phyloP scores from a whole-genome alignment of 1,140 invertebrate species.

The Drosophila micromelanica region DNA sequence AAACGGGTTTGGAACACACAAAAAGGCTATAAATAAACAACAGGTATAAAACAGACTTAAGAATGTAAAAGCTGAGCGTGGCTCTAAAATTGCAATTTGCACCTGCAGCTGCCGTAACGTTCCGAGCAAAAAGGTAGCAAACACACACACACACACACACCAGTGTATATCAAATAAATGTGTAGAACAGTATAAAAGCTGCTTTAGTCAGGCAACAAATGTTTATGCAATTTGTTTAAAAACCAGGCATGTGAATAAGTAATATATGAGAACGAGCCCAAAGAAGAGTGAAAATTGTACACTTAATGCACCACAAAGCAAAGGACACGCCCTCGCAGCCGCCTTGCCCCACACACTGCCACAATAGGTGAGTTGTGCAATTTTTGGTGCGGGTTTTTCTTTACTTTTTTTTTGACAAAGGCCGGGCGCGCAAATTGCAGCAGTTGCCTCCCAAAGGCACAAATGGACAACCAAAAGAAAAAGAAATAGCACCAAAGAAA shows the following conservation, averaged over 20 bases:
- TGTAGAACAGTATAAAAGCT: slow-evolving; percentile 40
- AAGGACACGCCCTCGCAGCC: not conserved
- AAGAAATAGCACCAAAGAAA: not conserved
- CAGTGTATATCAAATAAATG: not conserved
- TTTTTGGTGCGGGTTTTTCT: slow-evolving; percentile 16
- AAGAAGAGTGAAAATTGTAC: slow-evolving; percentile 47
- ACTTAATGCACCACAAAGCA: slow-evolving; percentile 47
- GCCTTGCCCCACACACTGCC: not conserved
- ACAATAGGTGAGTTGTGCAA: slow-evolving; percentile 17
- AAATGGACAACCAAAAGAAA: slow-evolving; percentile 26
- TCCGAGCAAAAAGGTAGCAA: too few relatives aligned
- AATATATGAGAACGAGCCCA: slow-evolving; percentile 42
- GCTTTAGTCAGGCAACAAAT: slow-evolving; percentile 59
- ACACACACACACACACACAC: slow-evolving; percentile 7
- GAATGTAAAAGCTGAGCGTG: slow-evolving; percentile 45
- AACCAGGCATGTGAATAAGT: slow-evolving; percentile 37
- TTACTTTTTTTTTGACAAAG: slow-evolving; percentile 48
- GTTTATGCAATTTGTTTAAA: slow-evolving; percentile 65
- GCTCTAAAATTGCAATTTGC: slow-evolving; percentile 59
- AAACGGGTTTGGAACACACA: not conserved
- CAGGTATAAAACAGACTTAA: slow-evolving; percentile 68
- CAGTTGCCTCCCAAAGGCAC: slow-evolving; percentile 43
- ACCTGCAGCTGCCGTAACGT: not conserved
- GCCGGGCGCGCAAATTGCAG: slow-evolving; percentile 59
- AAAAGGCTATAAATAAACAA: slow-evolving; percentile 68